phyloP scores from a whole-genome alignment of 2,113 vertebrate genomes.

The Mesocricetus auratus region DNA sequence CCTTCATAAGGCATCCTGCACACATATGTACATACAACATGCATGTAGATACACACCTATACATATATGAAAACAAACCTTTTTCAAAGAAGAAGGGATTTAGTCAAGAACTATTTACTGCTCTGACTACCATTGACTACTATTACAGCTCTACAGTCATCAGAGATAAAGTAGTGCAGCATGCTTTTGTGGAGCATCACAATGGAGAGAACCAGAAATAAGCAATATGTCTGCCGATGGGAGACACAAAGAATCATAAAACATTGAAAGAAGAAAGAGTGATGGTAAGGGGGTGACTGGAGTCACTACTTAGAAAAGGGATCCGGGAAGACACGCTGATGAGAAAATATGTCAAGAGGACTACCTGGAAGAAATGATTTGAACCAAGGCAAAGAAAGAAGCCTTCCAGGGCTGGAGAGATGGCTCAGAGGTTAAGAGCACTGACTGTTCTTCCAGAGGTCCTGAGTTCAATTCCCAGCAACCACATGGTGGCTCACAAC shows the following conservation, averaged over 20 bases:
- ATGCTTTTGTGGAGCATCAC: background rate
- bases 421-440: no score
- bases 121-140: background rate
- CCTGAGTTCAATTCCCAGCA: no score
- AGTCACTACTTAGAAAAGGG: background rate
- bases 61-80: background rate
- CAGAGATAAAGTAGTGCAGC: background rate
- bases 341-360: background rate
- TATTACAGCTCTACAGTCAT: background rate
- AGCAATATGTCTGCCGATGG: background rate
- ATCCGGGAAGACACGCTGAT: background rate
- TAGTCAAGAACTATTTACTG: conserved; percentile 37
- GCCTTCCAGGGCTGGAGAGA: no score
- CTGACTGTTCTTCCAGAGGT: no score
- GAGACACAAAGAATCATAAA: background rate
- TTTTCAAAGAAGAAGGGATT: background rate
- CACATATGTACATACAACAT: no score
- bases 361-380: background rate
- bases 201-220: background rate
- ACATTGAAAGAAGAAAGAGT: background rate
- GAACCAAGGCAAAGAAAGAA: background rate
- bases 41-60: background rate
- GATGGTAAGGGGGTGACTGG: no score
- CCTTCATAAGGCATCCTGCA: background rate
- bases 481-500: no score